Conservation (phyloP, 2,888 invertebrate genomes). For the Stenurella melanura region DNA sequence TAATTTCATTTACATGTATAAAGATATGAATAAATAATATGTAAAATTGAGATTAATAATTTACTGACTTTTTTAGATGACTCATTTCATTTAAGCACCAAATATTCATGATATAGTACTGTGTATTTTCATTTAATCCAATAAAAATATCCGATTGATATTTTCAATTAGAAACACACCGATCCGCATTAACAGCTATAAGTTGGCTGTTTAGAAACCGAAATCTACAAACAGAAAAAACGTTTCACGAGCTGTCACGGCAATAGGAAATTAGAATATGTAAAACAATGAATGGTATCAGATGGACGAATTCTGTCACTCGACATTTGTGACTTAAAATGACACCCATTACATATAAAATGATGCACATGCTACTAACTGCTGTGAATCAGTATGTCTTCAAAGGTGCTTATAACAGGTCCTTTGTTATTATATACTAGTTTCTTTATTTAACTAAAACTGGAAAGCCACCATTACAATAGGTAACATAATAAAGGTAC, state of each 20-base stretch:
- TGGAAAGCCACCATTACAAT: too few relatives aligned
- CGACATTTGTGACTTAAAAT: too few relatives aligned
- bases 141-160: constrained; percentile 27
- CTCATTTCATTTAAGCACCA: constrained; percentile 50
- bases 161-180: constrained; percentile 32
- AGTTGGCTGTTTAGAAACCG: constrained; percentile 40
- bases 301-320: too few relatives aligned
- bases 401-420: too few relatives aligned
- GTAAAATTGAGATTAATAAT: constrained; percentile 46
- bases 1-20: constrained; percentile 37
- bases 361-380: too few relatives aligned
- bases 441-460: too few relatives aligned
- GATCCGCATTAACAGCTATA: constrained; percentile 43
- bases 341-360: too few relatives aligned
- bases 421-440: too few relatives aligned
- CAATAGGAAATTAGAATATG: not conserved
- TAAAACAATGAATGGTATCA: too few relatives aligned
- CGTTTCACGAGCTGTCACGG: not conserved
- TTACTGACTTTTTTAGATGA: constrained; percentile 26
- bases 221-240: constrained; percentile 49
- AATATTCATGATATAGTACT: constrained; percentile 51
- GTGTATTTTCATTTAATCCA: constrained; percentile 33
- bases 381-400: too few relatives aligned
- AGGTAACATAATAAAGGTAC: too few relatives aligned
- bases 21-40: constrained; percentile 61